Evolutionary conservation across 2,797 vertebrate species (phyloP), one percentile per base, ranked within the genome.

Genomic region (Crypturellus tataupa): DNA sequence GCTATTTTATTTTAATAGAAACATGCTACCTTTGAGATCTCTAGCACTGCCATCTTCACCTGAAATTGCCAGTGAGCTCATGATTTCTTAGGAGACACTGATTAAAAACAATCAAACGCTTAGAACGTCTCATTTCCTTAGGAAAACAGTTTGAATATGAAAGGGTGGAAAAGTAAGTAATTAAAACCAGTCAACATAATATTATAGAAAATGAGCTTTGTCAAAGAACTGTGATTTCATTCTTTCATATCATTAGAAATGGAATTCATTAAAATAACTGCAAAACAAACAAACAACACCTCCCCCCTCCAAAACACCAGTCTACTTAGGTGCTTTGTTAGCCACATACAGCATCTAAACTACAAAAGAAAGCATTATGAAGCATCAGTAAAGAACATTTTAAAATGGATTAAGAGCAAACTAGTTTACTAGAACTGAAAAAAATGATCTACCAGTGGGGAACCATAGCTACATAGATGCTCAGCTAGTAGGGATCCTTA

Each of bases 381-480:
- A 73, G 7, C 33, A 68, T 33, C 27, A 68, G 20, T 72, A 84
- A 88, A 76, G 9, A 81, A 9, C 25, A 65, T 81, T 94, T 91
- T 94, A 35, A 42, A 72, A 79, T 37, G 53, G 18, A 46, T 86
- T 87, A 72, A 86, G 46, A 69, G 46, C 9, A 49, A 2, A 14
- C 29, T 75, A 84, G 12, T 71, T 59, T 40, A 86, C 87, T 40
- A 84, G 58, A 80, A 71, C 33, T 46, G 47, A 49, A 11, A 39
- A 81, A 93, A 90, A 96, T 75, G 72, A 76, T 67, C 33, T 90
- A 35, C 51, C 78, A 59, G 31, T 89, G 46, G 90, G 92, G 8
- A 89, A 64, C 71, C 62, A 65, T 46, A 80, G 49, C 12, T 49
- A 39, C 55, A 79, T 4, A 62, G 59, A 88, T 89, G 51, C 42